Evolutionary conservation across 2,797 vertebrate genomes (phyloP), one percentile per base, ranked within the genome.

Genomic region (Argentina silus): DNA sequence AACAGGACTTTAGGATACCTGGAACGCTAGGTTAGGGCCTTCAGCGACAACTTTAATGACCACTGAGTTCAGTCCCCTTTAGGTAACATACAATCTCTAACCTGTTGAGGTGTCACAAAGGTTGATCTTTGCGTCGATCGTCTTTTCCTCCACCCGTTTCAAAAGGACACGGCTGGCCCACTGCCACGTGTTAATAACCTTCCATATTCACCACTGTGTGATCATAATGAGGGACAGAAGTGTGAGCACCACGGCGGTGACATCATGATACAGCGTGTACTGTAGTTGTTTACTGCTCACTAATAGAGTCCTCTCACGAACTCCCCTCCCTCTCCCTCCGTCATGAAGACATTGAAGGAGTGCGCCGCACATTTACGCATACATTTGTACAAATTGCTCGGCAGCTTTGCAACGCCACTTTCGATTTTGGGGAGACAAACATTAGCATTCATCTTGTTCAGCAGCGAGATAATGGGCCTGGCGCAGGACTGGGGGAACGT

Each of bases 391-490:
- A 84, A 81, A 85, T 76, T 74, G 75, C 21, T 73, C 43, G 42
- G 11, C 63, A 62, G 74, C 70, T 70, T 62, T 59, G 44, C 70
- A 64, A 78, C 74, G 78, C 80, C 78, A 76, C 73, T 62, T 80
- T 84, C 70, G 72, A 83, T 79, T 83, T 69, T 27, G 48, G 7
- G 63, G 76, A 69, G 44, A 36, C 50, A 63, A 76, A 57, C 73
- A 86, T 87, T 81, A 82, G 82, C 76, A 73, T 86, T 81, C 63
- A 76, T 83, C 82, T 82, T 85, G 76, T 81, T 83, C 79, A 83
- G 81, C 78, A 73, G 76, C 11, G 69, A 75, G 76, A 81, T 84
- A 83, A 83, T 82, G 73, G 71, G 59, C 71, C 80, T 36, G 27
- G 27, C 27, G 27, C 27, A 48, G 47, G 83, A 79, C 70, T 69